A percentile compares a stretch with the other conserved stretches of the same genome.
phyloP scores from a whole-genome alignment of 92 coral and sea anemone genomes.

The Muricea muricata region DNA sequence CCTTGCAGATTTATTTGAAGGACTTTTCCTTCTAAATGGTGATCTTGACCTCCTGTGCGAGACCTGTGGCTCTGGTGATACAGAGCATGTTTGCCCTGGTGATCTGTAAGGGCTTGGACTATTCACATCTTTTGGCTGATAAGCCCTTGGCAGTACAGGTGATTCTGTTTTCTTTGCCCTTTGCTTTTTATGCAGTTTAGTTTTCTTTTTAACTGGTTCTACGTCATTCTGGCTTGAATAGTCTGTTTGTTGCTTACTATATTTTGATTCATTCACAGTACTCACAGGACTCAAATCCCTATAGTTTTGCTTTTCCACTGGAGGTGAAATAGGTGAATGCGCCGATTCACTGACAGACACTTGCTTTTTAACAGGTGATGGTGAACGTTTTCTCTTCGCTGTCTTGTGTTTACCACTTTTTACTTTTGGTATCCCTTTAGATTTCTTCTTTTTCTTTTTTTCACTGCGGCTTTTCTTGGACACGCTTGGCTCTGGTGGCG shows the following conservation, averaged over 20 bases:
- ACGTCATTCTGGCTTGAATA: neutral
- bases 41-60: constrained; percentile 83
- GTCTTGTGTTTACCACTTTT: constrained; percentile 25
- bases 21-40: no score
- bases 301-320: constrained; percentile 45
- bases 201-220: constrained; percentile 32
- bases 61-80: constrained; percentile 62
- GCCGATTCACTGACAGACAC: constrained; percentile 77
- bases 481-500: constrained; percentile 87
- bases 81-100: constrained; percentile 72
- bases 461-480: constrained; percentile 61
- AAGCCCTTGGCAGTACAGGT: constrained; percentile 86
- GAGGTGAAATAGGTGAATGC: constrained; percentile 69
- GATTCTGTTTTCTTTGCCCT: constrained; percentile 62
- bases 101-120: constrained; percentile 79
- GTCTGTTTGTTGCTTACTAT: neutral
- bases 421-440: constrained; percentile 44
- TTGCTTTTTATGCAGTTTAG: constrained; percentile 53
- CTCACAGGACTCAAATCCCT: constrained; percentile 60
- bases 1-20: no score
- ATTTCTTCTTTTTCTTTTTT: constrained; percentile 81
- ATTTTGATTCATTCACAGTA: constrained; percentile 32
- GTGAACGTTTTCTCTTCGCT: constrained; percentile 43
- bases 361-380: constrained; percentile 87
- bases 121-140: constrained; percentile 74